These are phyloP conservation scores for Gopherus evgoodei DNA, from an alignment of 2,113 vertebrate genomes.

Conservation along the genomic window DNA sequence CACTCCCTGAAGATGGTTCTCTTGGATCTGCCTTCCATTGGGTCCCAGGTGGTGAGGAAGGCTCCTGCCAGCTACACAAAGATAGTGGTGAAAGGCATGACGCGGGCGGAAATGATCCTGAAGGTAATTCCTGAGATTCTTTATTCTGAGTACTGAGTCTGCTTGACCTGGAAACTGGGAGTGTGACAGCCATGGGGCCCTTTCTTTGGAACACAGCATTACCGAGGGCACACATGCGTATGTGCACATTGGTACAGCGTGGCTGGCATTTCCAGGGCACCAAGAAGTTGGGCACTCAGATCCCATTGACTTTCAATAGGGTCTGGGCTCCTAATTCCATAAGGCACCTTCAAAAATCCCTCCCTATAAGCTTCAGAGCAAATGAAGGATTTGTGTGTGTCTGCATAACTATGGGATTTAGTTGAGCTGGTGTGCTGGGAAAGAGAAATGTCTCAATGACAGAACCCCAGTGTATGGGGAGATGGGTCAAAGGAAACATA, in stretches of 20 bases:
- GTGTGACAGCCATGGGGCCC: slow-evolving; percentile 66
- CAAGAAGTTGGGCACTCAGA: neutral
- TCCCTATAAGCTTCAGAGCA: neutral
- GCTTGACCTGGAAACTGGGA: slow-evolving; percentile 60
- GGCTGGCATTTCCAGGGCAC: neutral
- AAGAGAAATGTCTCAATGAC: slow-evolving; percentile 60
- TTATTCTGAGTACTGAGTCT: neutral
- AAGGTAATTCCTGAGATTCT: slow-evolving; percentile 86
- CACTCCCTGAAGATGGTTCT: slow-evolving; percentile 98
- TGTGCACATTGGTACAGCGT: no score
- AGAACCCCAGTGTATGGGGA: slow-evolving; percentile 51
- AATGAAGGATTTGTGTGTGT: slow-evolving; percentile 65
- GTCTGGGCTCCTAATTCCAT: neutral
- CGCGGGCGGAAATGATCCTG: slow-evolving; percentile 98
- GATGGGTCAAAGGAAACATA: slow-evolving; percentile 58
- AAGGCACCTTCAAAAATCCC: slow-evolving; percentile 38
- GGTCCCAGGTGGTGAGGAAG: slow-evolving; percentile 96
- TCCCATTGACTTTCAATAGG: neutral
- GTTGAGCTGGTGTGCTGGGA: slow-evolving; percentile 63
- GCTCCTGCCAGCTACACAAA: slow-evolving; percentile 99
- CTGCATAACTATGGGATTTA: slow-evolving; percentile 68
- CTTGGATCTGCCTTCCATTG: slow-evolving; percentile 96
- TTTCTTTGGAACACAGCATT: slow-evolving; percentile 5
- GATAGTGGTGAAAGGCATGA: slow-evolving; percentile 99
- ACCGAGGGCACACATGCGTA: neutral